Conservation (phyloP, 1,140 invertebrate species). For the Drosophila melanica region DNA sequence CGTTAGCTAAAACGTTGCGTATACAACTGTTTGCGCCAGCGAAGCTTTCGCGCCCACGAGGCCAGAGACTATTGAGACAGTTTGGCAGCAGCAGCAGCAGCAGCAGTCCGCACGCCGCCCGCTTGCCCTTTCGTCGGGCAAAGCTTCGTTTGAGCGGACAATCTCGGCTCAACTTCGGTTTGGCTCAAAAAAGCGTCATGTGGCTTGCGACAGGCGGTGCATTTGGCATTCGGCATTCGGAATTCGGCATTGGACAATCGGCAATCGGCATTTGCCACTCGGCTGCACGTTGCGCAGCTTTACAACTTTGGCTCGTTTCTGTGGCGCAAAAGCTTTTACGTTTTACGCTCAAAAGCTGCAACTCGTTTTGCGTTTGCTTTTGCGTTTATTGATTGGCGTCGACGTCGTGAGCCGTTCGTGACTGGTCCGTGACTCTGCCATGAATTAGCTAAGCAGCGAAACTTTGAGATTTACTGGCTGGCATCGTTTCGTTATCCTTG, state of each 20-base stretch:
- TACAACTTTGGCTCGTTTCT: slow-evolving; percentile 55
- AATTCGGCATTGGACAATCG: not conserved
- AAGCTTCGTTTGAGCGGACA: slow-evolving; percentile 55
- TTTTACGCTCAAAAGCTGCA: slow-evolving; percentile 71
- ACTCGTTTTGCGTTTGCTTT: slow-evolving; percentile 25
- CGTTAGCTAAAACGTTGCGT: slow-evolving; percentile 81
- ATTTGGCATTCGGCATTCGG: slow-evolving; percentile 20
- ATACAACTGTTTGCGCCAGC: slow-evolving; percentile 78
- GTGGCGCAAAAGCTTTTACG: slow-evolving; percentile 60
- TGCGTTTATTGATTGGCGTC: slow-evolving; percentile 59
- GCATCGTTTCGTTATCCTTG: slow-evolving; percentile 45
- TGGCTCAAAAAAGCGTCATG: slow-evolving; percentile 48
- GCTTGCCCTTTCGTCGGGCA: not conserved
- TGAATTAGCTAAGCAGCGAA: slow-evolving; percentile 38
- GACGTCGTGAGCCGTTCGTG: slow-evolving; percentile 24
- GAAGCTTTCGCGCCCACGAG: slow-evolving; percentile 77
- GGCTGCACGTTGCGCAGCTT: slow-evolving; percentile 35
- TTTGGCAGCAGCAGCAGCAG: slow-evolving; percentile 47
- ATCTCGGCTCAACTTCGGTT: slow-evolving; percentile 36
- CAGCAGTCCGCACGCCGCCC: slow-evolving; percentile 25
- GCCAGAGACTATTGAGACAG: slow-evolving; percentile 59
- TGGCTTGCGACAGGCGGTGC: slow-evolving; percentile 44
- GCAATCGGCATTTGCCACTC: slow-evolving; percentile 1
- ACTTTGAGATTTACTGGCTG: slow-evolving; percentile 46
- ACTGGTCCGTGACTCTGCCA: slow-evolving; percentile 7